phyloP scores from a whole-genome alignment of 2,797 vertebrate species.

The Echeneis naucrates region DNA sequence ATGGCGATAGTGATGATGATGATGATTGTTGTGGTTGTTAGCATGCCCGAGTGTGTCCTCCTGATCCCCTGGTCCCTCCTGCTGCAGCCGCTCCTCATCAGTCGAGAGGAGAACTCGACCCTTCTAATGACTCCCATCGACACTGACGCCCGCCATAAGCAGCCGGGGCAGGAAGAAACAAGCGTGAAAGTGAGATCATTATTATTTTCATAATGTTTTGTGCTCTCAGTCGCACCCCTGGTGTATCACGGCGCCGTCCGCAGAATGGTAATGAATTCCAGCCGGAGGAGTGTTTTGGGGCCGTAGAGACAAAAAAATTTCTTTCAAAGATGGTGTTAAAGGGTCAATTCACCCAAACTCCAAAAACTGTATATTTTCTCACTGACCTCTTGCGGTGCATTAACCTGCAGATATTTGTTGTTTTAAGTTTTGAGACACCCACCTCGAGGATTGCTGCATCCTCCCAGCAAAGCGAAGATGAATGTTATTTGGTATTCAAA shows the following conservation, averaged over 20 bases:
- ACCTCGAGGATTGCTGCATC: not conserved
- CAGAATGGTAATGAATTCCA: slow-evolving; percentile 73
- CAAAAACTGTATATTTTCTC: slow-evolving; percentile 15
- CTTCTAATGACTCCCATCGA: slow-evolving; percentile 82
- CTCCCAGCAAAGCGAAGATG: not conserved
- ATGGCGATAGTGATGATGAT: slow-evolving; percentile 55
- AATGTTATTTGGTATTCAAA: not conserved
- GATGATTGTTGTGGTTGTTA: slow-evolving; percentile 75
- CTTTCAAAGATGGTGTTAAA: slow-evolving; percentile 60
- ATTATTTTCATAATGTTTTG: slow-evolving; percentile 80
- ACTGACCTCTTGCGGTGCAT: not conserved
- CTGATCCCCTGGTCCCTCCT: slow-evolving; percentile 57
- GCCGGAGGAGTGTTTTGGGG: slow-evolving; percentile 48
- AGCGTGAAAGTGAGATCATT: slow-evolving; percentile 76
- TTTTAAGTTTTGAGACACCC: slow-evolving; percentile 1
- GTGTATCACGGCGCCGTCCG: slow-evolving; percentile 41
- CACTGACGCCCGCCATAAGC: slow-evolving; percentile 61
- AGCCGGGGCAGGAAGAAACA: slow-evolving; percentile 66
- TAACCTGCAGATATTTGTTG: not conserved
- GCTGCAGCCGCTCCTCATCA: slow-evolving; percentile 71
- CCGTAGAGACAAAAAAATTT: slow-evolving; percentile 43
- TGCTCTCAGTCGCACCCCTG: slow-evolving; percentile 67
- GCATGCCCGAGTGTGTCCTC: slow-evolving; percentile 61
- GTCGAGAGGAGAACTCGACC: slow-evolving; percentile 62
- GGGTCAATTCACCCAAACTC: slow-evolving; percentile 28